Percentiles rank a stretch among this genome's conserved stretches.
Conservation (phyloP, 1,140 invertebrate genomes). For the Popillia japonica region DNA sequence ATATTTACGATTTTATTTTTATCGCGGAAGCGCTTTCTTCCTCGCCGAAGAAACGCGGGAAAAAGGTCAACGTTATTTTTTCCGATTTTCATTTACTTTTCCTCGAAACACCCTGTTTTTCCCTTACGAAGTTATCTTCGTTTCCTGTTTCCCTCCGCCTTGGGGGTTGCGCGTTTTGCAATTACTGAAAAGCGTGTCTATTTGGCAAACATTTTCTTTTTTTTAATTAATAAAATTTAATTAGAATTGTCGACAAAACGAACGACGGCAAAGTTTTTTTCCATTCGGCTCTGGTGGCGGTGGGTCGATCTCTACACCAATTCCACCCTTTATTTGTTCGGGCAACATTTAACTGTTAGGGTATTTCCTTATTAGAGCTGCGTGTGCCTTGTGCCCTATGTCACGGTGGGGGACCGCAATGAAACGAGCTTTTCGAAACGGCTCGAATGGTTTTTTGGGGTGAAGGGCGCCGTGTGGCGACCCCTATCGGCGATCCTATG, state of each 20-base stretch:
- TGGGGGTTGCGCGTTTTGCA: neutral
- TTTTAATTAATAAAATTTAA: slow-evolving; percentile 35
- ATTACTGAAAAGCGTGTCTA: slow-evolving; percentile 30
- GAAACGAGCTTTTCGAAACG: slow-evolving; percentile 6
- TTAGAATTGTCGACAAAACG: slow-evolving; percentile 6
- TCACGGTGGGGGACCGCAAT: slow-evolving; percentile 27
- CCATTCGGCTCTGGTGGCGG: neutral
- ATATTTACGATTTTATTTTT: slow-evolving; percentile 34
- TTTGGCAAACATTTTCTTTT: slow-evolving; percentile 32
- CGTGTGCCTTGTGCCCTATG: slow-evolving; percentile 30
- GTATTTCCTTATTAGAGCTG: slow-evolving; percentile 43
- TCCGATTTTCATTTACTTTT: slow-evolving; percentile 28
- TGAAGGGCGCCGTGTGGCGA: neutral
- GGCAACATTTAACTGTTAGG: slow-evolving; percentile 36
- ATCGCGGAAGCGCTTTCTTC: neutral
- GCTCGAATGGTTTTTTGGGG: slow-evolving; percentile 31
- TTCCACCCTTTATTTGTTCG: slow-evolving; percentile 23
- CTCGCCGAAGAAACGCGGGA: neutral
- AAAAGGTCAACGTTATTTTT: slow-evolving; percentile 34
- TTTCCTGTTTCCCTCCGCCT: neutral
- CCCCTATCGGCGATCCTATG: neutral
- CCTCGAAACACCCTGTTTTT: neutral
- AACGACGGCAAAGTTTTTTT: neutral
- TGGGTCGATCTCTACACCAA: neutral
- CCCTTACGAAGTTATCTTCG: neutral